Percentiles rank a stretch among this genome's conserved stretches.
Evolutionary conservation across 2,797 vertebrate genomes (phyloP).

Genomic region (Streptopelia turtur): DNA sequence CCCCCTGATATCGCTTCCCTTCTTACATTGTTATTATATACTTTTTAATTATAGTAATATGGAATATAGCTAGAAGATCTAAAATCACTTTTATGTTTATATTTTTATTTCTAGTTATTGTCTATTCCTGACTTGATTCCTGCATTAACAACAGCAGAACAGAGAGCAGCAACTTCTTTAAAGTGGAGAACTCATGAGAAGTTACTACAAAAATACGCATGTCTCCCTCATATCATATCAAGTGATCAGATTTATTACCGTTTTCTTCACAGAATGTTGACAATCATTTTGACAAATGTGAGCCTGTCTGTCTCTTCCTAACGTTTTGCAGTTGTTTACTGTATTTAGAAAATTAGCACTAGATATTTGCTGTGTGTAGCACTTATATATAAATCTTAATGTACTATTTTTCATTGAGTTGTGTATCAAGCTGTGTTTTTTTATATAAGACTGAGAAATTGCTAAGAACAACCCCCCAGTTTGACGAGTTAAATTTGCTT

Average conservation of each 20-base stretch:
- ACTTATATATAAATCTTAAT: background rate
- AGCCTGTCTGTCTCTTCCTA: slow-evolving; percentile 45
- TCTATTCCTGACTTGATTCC: slow-evolving; percentile 88
- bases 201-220: slow-evolving; percentile 89
- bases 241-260: slow-evolving; percentile 94
- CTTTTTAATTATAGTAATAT: background rate
- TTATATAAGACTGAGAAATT: background rate
- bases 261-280: slow-evolving; percentile 91
- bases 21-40: background rate
- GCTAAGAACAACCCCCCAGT: background rate
- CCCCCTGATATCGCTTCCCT: background rate
- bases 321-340: background rate
- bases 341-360: background rate
- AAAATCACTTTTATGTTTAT: background rate
- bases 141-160: slow-evolving; percentile 89
- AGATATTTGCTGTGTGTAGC: background rate
- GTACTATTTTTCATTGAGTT: background rate
- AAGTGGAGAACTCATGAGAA: slow-evolving; percentile 95
- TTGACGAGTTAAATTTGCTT: background rate
- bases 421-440: background rate
- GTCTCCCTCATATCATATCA: slow-evolving; percentile 89
- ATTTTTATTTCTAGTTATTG: slow-evolving; percentile 75
- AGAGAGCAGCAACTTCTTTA: slow-evolving; percentile 89
- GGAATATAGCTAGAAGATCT: background rate
- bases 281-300: slow-evolving; percentile 92